phyloP scores from a whole-genome alignment of 2,113 vertebrate species.

The Notarius quadriscutis region DNA sequence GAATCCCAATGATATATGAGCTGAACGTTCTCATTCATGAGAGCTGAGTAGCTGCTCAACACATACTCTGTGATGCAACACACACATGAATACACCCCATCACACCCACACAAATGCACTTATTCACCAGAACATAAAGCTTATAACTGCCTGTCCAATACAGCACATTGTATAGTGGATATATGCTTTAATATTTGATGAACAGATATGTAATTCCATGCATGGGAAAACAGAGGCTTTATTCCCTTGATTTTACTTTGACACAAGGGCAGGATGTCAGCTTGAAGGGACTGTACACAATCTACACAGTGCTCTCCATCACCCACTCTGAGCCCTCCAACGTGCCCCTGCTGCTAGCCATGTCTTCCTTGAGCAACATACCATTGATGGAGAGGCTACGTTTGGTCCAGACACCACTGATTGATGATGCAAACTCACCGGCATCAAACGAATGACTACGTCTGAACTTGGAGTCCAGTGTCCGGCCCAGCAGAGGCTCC shows the following conservation, averaged over 20 bases:
- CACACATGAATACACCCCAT: constrained; percentile 12
- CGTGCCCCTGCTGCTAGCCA: constrained; percentile 80
- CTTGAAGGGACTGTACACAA: not conserved
- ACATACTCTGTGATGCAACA: constrained; percentile 4
- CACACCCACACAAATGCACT: constrained; percentile 30
- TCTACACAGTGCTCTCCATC: constrained; percentile 98
- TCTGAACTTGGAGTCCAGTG: constrained; percentile 87
- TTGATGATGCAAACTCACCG: constrained; percentile 80
- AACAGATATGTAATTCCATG: constrained; percentile 34
- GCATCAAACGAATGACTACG: constrained; percentile 98
- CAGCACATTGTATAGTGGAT: constrained; percentile 12
- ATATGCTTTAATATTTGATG: constrained; percentile 32
- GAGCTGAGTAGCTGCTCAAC: not conserved
- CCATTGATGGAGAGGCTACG: constrained; percentile 95
- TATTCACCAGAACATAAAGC: constrained; percentile 31
- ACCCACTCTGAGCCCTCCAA: constrained; percentile 94
- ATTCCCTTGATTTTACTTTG: constrained; percentile 23
- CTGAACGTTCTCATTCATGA: constrained; percentile 5
- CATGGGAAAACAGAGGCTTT: constrained; percentile 3
- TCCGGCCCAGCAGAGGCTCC: constrained; percentile 89
- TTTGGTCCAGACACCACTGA: constrained; percentile 97
- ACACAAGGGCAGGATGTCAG: constrained; percentile 8
- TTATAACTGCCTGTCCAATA: constrained; percentile 17
- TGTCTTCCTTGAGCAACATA: constrained; percentile 88
- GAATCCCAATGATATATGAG: not conserved